Evolutionary conservation across 2,113 vertebrate genomes (phyloP).

Genomic region (Synchiropus splendidus): DNA sequence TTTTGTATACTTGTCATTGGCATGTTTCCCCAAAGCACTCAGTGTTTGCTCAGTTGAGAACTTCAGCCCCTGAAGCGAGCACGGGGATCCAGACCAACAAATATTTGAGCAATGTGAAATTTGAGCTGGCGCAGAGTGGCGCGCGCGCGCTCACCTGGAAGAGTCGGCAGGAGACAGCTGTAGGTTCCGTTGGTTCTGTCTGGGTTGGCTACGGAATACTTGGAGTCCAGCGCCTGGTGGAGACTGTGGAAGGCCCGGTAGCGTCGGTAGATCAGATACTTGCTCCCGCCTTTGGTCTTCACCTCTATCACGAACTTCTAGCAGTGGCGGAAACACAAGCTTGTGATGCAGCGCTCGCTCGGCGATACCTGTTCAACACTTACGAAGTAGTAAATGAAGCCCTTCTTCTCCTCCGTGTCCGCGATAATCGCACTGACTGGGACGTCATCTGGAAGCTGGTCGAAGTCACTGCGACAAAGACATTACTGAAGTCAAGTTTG

Average conservation of each 20-base stretch:
- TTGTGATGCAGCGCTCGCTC: too few relatives aligned
- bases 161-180: conserved; percentile 69
- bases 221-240: conserved; percentile 77
- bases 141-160: conserved; percentile 72
- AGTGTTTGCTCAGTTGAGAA: too few relatives aligned
- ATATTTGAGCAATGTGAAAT: conserved; percentile 14
- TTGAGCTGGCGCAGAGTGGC: neutral
- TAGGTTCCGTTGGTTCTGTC: conserved; percentile 38
- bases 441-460: conserved; percentile 85
- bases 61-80: neutral
- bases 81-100: neutral
- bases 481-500: too few relatives aligned
- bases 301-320: conserved; percentile 91
- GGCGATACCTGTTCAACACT: too few relatives aligned
- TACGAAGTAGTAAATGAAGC: conserved; percentile 87
- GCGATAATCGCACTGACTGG: conserved; percentile 83
- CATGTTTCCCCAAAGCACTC: too few relatives aligned
- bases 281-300: conserved; percentile 82
- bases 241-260: conserved; percentile 81
- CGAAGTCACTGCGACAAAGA: conserved; percentile 71
- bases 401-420: conserved; percentile 83
- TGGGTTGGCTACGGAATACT: conserved; percentile 66
- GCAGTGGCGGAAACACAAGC: neutral
- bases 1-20: too few relatives aligned
- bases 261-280: conserved; percentile 89